Percentiles rank a stretch among this genome's conserved stretches.
phyloP scores from a whole-genome alignment of 37 sponge, comb jelly and placozoan genomes.

The Agelas oroides region DNA sequence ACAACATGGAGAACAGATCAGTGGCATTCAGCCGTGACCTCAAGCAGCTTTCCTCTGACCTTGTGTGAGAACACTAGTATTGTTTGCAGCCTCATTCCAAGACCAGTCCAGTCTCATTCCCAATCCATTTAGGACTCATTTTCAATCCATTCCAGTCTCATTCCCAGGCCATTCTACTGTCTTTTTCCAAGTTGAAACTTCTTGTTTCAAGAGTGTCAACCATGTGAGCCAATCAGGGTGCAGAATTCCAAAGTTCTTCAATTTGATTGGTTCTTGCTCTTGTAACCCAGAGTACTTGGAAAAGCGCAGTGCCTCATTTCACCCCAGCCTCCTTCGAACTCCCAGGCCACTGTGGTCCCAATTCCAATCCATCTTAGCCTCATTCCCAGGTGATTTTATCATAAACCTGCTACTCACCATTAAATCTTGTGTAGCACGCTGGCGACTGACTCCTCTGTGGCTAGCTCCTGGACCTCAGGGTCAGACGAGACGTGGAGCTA shows the following conservation, averaged over 20 bases:
- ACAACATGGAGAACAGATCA: slow-evolving; percentile 65
- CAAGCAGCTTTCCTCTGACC: slow-evolving; percentile 22
- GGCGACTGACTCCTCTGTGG: slow-evolving; percentile 33
- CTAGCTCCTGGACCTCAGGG: slow-evolving; percentile 65
- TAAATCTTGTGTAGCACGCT: slow-evolving; percentile 51
- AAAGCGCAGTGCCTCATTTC: too few relatives aligned
- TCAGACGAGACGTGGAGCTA: slow-evolving; percentile 56
- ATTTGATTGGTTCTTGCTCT: too few relatives aligned
- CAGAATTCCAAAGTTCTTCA: too few relatives aligned
- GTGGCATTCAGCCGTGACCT: slow-evolving; percentile 28
- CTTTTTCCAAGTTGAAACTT: too few relatives aligned
- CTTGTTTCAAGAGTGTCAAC: too few relatives aligned
- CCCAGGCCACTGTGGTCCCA: too few relatives aligned
- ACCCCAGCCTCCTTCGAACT: too few relatives aligned
- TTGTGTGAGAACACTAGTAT: slow-evolving; percentile 23
- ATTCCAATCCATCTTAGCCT: too few relatives aligned
- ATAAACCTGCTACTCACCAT: too few relatives aligned
- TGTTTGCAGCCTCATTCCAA: background rate
- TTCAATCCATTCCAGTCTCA: background rate
- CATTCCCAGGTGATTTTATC: too few relatives aligned
- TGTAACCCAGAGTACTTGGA: too few relatives aligned
- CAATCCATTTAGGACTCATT: background rate
- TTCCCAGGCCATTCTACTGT: background rate
- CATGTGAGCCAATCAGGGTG: too few relatives aligned
- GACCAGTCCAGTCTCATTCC: background rate